Evolutionary conservation across 1,140 invertebrate genomes (phyloP).

Genomic region (Bombus pyrosoma): DNA sequence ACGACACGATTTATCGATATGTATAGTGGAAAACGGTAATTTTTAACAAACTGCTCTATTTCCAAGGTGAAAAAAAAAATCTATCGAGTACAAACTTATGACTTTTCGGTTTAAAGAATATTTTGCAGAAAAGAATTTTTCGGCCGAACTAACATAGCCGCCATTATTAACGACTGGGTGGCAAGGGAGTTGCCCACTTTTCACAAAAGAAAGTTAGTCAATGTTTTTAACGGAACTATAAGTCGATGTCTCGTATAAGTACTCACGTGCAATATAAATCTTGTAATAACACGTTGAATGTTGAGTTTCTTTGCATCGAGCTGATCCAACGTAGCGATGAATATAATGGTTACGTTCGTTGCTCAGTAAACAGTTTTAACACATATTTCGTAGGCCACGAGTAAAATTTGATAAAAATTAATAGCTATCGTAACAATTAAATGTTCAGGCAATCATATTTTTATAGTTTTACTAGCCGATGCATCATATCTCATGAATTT

Average conservation of each 20-base stretch:
- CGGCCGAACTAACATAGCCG: constrained; percentile 61
- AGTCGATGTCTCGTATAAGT: constrained; percentile 33
- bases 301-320: constrained; percentile 75
- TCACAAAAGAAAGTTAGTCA: constrained; percentile 37
- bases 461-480: constrained; percentile 72
- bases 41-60: not conserved
- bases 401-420: constrained; percentile 64
- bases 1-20: constrained; percentile 25
- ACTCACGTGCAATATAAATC: constrained; percentile 77
- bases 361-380: constrained; percentile 64
- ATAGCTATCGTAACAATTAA: constrained; percentile 62
- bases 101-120: constrained; percentile 12
- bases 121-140: constrained; percentile 47
- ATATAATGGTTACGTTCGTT: constrained; percentile 71
- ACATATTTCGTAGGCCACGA: constrained; percentile 64
- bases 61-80: not conserved
- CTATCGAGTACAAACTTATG: not conserved
- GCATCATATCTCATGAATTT: constrained; percentile 78
- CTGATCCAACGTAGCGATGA: constrained; percentile 70
- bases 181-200: constrained; percentile 74
- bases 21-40: not conserved
- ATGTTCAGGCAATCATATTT: constrained; percentile 74
- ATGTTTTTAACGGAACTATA: not conserved
- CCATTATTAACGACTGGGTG: constrained; percentile 66
- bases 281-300: constrained; percentile 68